Evolutionary conservation across 2,888 invertebrate species (phyloP).

Genomic region (Gerosis bhagava): DNA sequence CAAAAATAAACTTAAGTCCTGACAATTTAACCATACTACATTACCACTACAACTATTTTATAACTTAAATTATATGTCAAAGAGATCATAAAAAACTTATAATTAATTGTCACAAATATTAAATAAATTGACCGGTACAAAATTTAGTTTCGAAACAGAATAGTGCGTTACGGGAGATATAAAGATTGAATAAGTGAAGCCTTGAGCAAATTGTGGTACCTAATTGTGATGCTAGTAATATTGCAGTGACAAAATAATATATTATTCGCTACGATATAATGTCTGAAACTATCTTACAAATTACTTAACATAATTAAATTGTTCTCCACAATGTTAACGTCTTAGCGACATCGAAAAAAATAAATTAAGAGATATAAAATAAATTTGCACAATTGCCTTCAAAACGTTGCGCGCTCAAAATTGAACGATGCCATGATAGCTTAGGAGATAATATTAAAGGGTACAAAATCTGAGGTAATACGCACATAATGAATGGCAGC

Average conservation of each 20-base stretch:
- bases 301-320: slow-evolving; percentile 77
- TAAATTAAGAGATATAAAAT: slow-evolving; percentile 70
- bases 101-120: slow-evolving; percentile 68
- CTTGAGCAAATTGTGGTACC: slow-evolving; percentile 40
- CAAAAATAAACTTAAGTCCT: slow-evolving; percentile 39
- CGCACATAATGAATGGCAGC: slow-evolving; percentile 19
- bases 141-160: slow-evolving; percentile 19
- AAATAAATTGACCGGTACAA: slow-evolving; percentile 51
- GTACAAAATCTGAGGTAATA: slow-evolving; percentile 33
- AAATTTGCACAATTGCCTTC: slow-evolving; percentile 62
- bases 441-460: slow-evolving; percentile 15
- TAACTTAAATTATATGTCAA: slow-evolving; percentile 71
- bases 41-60: slow-evolving; percentile 57
- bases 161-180: slow-evolving; percentile 8
- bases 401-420: slow-evolving; percentile 29
- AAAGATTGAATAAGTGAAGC: slow-evolving; percentile 21
- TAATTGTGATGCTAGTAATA: slow-evolving; percentile 65
- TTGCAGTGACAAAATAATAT: slow-evolving; percentile 49
- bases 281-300: slow-evolving; percentile 71
- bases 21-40: slow-evolving; percentile 40
- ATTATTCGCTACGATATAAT: slow-evolving; percentile 63
- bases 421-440: slow-evolving; percentile 31
- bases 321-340: slow-evolving; percentile 47
- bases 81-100: slow-evolving; percentile 81
- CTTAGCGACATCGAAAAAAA: slow-evolving; percentile 56